Evolutionary conservation across 2,888 invertebrate species (phyloP), one percentile per base, ranked within the genome.

Genomic region (Petrolisthes cinctipes): DNA sequence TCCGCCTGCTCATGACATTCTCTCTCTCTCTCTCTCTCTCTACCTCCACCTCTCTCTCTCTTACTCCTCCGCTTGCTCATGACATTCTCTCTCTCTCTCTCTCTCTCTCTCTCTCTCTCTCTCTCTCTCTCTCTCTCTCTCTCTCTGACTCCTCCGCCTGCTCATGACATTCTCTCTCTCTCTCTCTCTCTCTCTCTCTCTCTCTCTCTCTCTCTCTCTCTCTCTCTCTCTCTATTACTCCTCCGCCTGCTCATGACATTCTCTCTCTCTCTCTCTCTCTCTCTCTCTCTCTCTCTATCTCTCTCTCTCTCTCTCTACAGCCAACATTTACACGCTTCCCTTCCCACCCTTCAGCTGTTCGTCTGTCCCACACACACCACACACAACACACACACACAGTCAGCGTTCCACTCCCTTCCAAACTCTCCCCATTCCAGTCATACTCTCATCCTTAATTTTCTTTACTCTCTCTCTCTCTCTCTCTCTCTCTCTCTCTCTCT

Each of bases 221-320:
- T 79, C 20, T 53, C 20, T n/a, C 71, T 7, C 23, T 2, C 79
- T 17, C 79, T n/a, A 14, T 79, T 61, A 61, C 9, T 61, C 5
- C 17, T 23, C 17, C 37, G 9, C 37, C n/a, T 73, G 23, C 37
- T 37, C 37, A 37, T 37, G 37, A 37, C 37, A 37, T 37, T 37
- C 37, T 37, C 37, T 37, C 37, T 73, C 66, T 61, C 68, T 61
- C 71, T 61, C 82, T n/a, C 82, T 82, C 61, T n/a, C 0, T 1
- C 14, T 9, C 78, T 78, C 14, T 17, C 78, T 79, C 37, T 83
- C 53, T 79, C 53, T 79, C 20, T 53, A n/a, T n/a, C 20, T n/a
- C 71, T 7, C 23, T 2, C 37, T 37, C 37, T 37, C 37, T 37
- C 37, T 37, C 37, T 37, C 37, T 37, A 37, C 37, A 37, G 37